Base-by-base conservation (phyloP, 1,140 invertebrate genomes). In the Druon quercuslanigerum region DNA sequence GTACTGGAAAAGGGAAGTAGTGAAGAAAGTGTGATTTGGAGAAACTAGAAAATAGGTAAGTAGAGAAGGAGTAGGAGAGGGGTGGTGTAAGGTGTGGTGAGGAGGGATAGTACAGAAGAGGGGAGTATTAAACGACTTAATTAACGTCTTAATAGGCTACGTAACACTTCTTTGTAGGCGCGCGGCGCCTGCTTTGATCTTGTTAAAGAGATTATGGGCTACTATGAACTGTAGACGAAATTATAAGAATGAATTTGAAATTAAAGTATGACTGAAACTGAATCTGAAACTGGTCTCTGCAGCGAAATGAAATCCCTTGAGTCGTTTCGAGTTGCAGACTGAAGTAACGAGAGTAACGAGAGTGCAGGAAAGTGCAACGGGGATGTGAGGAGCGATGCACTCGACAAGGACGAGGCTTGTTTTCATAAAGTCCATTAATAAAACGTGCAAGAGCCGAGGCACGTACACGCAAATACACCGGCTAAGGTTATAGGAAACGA, bases 341-440 rank as follows among this genome's bases (percentile, higher is more conserved):
- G 40, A 46, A 46, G 40, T 46, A 54, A 54, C 52, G 16, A 54
- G 17, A 54, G 51, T 54, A n/a, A n/a, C 51, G n/a, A 54, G 16
- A 54, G 52, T 9, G 11, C 52, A 19, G 17, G n/a, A 54, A n/a
- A 17, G n/a, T 19, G 52, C 52, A 54, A 54, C n/a, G 17, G n/a
- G n/a, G 52, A 54, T n/a, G 52, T 2, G 1, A n/a, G 74, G 82
- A 78, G 83, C 83, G 80, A 82, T 76, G 82, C 76, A 84, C 80
- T 82, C 78, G 76, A 84, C 83, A 84, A 84, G 83, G 83, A 84
- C 80, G 79, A 77, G 76, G 73, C 73, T 70, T 84, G 80, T 84
- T 84, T 84, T 84, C 82, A 82, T 83, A 74, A 83, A 83, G 66
- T 83, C 82, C 73, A 80, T 81, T 84, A 81, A 84, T 84, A 82